Evolutionary conservation across 2,888 invertebrate species (phyloP).

Genomic region (Drosophila hamatofila): DNA sequence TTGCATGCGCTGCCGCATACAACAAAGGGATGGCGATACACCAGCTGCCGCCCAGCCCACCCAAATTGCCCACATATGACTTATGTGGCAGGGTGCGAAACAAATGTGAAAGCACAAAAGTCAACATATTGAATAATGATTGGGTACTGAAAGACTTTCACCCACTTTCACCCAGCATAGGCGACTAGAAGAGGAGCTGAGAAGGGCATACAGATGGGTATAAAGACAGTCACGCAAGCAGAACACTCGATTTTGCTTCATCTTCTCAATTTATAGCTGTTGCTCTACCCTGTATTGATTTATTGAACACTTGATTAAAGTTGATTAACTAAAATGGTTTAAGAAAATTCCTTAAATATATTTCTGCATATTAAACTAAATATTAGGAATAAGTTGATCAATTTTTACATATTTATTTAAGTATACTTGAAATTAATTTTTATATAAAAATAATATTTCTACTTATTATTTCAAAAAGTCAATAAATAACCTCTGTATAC

Average conservation of each 20-base stretch:
- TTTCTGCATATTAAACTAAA: too few species aligned
- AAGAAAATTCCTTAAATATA: too few species aligned
- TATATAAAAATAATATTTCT: too few species aligned
- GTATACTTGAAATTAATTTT: too few species aligned
- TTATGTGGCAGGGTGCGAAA: constrained; percentile 71
- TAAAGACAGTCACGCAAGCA: constrained; percentile 25
- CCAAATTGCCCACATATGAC: constrained; percentile 55
- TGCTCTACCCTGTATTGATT: not conserved
- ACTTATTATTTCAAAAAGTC: too few species aligned
- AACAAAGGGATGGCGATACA: constrained; percentile 7
- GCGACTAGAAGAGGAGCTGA: constrained; percentile 1
- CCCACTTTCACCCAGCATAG: constrained; percentile 44
- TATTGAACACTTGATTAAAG: not conserved
- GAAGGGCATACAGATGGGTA: not conserved
- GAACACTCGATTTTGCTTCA: constrained; percentile 11
- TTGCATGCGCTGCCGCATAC: constrained; percentile 48
- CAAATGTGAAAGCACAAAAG: constrained; percentile 79
- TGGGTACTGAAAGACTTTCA: constrained; percentile 65
- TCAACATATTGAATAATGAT: constrained; percentile 81
- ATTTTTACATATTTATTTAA: too few species aligned
- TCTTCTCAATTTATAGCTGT: not conserved
- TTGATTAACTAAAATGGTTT: not conserved
- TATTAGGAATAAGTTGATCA: too few species aligned
- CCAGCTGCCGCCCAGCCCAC: constrained; percentile 5
- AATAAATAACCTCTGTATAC: too few species aligned